A percentile compares a stretch with the other conserved stretches of the same genome.
Conservation (phyloP, 2,113 vertebrate genomes). For the Porphyrio hochstetteri region DNA sequence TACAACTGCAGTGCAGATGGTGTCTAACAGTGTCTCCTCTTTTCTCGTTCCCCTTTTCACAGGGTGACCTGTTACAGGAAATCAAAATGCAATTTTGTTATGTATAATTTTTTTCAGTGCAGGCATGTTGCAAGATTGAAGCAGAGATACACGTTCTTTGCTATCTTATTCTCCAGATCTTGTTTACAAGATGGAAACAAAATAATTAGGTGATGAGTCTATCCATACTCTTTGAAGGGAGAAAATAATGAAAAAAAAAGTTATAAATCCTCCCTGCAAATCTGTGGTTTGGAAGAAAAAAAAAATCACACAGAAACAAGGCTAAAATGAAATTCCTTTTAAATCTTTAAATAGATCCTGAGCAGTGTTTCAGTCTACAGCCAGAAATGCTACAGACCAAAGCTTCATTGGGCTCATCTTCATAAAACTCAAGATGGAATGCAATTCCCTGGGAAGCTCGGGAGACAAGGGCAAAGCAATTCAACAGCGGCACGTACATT, state of each 20-base stretch:
- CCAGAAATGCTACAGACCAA: background rate
- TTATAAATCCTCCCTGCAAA: background rate
- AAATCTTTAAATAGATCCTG: conserved; percentile 46
- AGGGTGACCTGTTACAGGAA: background rate
- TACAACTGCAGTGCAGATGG: background rate
- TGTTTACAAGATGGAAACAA: conserved; percentile 16
- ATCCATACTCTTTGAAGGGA: background rate
- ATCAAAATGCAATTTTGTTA: conserved; percentile 5
- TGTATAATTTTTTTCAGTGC: background rate
- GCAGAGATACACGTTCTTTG: background rate
- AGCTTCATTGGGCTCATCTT: background rate
- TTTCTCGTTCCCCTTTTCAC: background rate
- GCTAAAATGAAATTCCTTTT: conserved; percentile 19
- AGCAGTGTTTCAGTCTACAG: background rate
- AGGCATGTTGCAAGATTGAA: background rate
- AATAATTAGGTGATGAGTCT: conserved; percentile 25
- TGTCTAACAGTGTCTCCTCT: background rate
- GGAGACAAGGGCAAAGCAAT: conserved; percentile 46
- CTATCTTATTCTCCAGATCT: background rate
- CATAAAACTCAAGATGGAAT: conserved; percentile 26
- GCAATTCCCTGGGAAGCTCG: conserved; percentile 26
- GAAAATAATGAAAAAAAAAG: background rate
- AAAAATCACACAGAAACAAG: background rate
- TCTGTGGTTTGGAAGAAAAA: background rate
- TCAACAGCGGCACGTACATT: background rate